Percentiles rank a stretch among this genome's conserved stretches.
Conservation (phyloP, 1,140 invertebrate genomes). For the Drosophila persimilis region DNA sequence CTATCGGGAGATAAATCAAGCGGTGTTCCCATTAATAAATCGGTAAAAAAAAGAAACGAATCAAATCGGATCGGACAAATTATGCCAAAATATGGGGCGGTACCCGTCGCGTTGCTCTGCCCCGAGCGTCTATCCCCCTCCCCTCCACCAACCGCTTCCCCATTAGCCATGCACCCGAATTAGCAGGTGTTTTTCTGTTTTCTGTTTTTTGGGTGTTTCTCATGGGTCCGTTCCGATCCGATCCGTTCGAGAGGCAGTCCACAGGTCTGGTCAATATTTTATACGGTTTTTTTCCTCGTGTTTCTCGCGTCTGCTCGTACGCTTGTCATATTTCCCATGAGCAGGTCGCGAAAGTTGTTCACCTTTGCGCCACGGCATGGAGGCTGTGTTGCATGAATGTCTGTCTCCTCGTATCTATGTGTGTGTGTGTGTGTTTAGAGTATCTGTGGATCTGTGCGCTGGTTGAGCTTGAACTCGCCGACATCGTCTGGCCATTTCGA, state of each 20-base stretch:
- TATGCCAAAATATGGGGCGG: conserved; percentile 58
- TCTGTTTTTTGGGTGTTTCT: conserved; percentile 38
- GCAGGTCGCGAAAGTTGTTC: conserved; percentile 73
- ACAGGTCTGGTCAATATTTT: conserved; percentile 34
- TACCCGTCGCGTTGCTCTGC: conserved; percentile 28
- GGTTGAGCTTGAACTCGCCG: conserved; percentile 71
- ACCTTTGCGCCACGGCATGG: conserved; percentile 69
- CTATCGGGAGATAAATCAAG: conserved; percentile 41
- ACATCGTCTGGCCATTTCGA: conserved; percentile 57
- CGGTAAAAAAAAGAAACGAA: conserved; percentile 15
- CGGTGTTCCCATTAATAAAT: conserved; percentile 51
- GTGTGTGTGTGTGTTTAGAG: conserved; percentile 16
- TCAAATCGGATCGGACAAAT: conserved; percentile 24
- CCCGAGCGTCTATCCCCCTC: conserved; percentile 9
- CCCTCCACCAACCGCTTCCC: neutral
- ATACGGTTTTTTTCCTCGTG: conserved; percentile 32
- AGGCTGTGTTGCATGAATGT: conserved; percentile 41
- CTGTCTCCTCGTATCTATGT: no score
- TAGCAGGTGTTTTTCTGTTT: conserved; percentile 58
- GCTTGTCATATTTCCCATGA: conserved; percentile 75
- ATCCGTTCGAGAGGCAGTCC: conserved; percentile 10
- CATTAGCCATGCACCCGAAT: conserved; percentile 48
- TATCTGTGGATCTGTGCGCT: conserved; percentile 56
- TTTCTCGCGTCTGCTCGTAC: conserved; percentile 28
- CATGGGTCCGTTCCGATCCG: conserved; percentile 26